Evolutionary conservation across 2,797 vertebrate species (phyloP), one percentile per base, ranked within the genome.

Genomic region (Etheostoma nigrum): DNA sequence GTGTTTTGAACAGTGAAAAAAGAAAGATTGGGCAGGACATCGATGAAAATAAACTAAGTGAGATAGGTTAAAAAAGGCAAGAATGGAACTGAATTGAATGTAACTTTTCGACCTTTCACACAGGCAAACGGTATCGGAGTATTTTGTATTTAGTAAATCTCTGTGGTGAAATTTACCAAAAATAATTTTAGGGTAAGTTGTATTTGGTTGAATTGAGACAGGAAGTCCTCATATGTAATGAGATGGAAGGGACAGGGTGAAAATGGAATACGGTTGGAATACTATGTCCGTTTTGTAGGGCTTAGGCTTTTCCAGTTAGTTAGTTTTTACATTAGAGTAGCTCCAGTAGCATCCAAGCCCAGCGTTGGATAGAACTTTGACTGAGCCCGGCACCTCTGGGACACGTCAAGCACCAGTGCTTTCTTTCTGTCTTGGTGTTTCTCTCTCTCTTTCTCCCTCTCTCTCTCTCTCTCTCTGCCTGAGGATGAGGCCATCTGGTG

Each of bases 401-500:
- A 94, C 76, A 66, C 52, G 76, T 88, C 88, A 85, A 78, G 86
- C 88, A 92, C 75, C 88, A 89, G 83, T 53, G 73, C 86, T 74
- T 78, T 82, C 83, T 74, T 78, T 86, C 76, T 73, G 62, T 81
- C 81, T 62, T 63, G 27, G 27, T 27, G 27, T 27, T 27, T 54
- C 27, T 58, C 66, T 63, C 36, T 60, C 21, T 49, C n/a, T 25
- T 25, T 40, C 42, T 58, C 44, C 47, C 58, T 70, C 27, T 51
- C 76, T 78, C 74, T 68, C 52, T 62, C 67, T 67, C 61, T 72
- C 53, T 73, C 77, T 74, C 67, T 78, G 90, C 83, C 84, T 71
- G 81, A 87, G 83, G 84, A 91, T 54, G 60, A 86, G 83, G 84
- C 89, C 92, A 92, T 93, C 91, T 93, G 92, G 86, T 92, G 84